Percentiles rank a stretch among this genome's conserved stretches.
phyloP scores from a whole-genome alignment of 2,888 invertebrate species.

The Synanthedon formicaeformis region DNA sequence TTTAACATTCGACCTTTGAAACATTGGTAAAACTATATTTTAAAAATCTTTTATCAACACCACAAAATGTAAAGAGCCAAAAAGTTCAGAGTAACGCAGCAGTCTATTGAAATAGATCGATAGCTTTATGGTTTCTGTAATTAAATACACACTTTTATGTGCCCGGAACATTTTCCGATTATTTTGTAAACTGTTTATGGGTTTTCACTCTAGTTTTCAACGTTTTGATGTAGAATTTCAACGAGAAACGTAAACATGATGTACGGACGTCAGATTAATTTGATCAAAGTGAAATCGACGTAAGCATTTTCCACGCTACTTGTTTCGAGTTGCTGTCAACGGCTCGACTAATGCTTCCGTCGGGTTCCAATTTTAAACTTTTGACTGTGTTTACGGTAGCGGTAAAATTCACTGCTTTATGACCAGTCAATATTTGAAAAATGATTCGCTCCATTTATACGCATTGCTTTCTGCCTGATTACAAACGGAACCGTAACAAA shows the following conservation, averaged over 20 bases:
- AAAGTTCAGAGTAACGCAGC: no score
- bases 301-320: conserved; percentile 52
- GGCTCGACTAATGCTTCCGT: conserved; percentile 62
- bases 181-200: not conserved
- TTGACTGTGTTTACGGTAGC: conserved; percentile 50
- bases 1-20: no score
- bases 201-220: not conserved
- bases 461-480: not conserved
- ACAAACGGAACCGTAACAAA: not conserved
- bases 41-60: no score
- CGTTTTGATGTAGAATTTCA: not conserved
- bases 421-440: conserved; percentile 9
- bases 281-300: conserved; percentile 60
- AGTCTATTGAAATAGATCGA: not conserved
- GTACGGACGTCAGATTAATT: conserved; percentile 56
- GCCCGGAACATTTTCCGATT: not conserved
- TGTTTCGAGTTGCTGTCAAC: conserved; percentile 60
- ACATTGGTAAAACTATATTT: no score
- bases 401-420: conserved; percentile 31
- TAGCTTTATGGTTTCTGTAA: not conserved
- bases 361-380: conserved; percentile 59
- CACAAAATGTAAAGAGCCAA: no score
- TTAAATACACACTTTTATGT: conserved; percentile 1
- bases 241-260: conserved; percentile 28
- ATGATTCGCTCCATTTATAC: not conserved